phyloP scores from a whole-genome alignment of 2,797 vertebrate species.

The Syngnathus acus region DNA sequence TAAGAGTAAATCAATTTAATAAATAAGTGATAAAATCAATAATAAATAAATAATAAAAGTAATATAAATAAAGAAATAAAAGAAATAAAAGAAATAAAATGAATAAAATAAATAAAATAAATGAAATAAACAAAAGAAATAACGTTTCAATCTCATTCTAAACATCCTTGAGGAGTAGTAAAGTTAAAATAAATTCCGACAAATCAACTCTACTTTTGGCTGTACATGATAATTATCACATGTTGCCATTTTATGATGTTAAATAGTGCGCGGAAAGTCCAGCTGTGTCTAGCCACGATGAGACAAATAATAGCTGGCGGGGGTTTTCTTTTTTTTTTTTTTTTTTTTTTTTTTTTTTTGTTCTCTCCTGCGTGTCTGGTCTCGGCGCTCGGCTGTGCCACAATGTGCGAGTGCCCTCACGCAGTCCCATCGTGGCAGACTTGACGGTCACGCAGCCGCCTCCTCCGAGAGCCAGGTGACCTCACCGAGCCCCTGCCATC shows the following conservation, averaged over 20 bases:
- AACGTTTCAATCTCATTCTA: background rate
- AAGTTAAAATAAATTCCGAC: background rate
- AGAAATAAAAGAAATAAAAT: no score
- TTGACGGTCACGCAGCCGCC: constrained; percentile 31
- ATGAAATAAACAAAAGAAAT: no score
- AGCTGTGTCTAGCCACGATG: background rate
- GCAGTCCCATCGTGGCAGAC: constrained; percentile 16
- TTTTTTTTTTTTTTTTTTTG: background rate
- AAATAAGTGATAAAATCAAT: no score
- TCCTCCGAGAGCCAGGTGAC: constrained; percentile 40
- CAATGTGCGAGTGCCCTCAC: constrained; percentile 9
- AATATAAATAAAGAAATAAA: no score
- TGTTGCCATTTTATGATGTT: background rate
- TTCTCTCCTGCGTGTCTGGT: constrained; percentile 4
- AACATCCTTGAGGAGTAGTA: background rate
- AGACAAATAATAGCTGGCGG: background rate
- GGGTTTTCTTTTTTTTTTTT: background rate
- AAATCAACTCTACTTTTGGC: background rate
- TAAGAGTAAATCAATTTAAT: no score
- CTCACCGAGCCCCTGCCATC: constrained; percentile 35
- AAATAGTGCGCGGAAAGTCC: background rate
- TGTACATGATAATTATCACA: background rate
- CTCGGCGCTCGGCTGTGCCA: constrained; percentile 12
- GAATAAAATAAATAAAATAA: no score
- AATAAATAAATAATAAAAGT: no score